A percentile compares a stretch with the other conserved stretches of the same genome.
Conservation (phyloP, 2,888 invertebrate species). For the Phalangium opilio region DNA sequence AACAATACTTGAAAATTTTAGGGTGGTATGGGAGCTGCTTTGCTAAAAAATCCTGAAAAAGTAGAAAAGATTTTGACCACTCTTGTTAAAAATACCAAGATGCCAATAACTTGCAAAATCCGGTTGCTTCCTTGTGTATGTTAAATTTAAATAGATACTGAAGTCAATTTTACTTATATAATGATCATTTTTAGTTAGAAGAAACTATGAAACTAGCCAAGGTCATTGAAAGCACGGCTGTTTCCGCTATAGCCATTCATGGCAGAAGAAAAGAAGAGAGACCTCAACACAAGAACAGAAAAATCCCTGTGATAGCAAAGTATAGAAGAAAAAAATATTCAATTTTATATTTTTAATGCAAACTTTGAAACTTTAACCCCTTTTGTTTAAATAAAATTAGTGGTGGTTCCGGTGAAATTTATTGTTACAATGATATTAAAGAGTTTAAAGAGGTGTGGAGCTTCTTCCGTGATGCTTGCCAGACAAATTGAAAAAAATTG, state of each 20-base stretch:
- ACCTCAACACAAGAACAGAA: constrained; percentile 66
- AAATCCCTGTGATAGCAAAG: constrained; percentile 55
- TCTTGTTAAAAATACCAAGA: constrained; percentile 56
- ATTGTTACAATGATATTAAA: constrained; percentile 53
- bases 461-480: constrained; percentile 87
- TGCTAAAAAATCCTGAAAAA: constrained; percentile 66
- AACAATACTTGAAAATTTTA: too few species aligned
- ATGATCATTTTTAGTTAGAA: constrained; percentile 35
- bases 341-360: too few species aligned
- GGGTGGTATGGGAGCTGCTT: too few species aligned
- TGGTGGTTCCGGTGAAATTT: constrained; percentile 84
- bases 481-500: constrained; percentile 85
- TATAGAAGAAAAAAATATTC: too few species aligned
- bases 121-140: constrained; percentile 54
- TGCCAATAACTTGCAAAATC: constrained; percentile 96
- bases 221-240: constrained; percentile 65
- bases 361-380: too few species aligned
- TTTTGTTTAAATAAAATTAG: too few species aligned
- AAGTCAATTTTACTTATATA: too few species aligned
- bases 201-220: constrained; percentile 65
- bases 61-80: constrained; percentile 61
- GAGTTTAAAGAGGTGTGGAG: constrained; percentile 55
- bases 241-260: constrained; percentile 82
- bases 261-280: constrained; percentile 76
- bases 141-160: too few species aligned